These are phyloP conservation scores for Ceyx cyanopectus DNA, from an alignment of 2,113 vertebrate species.

Conservation along the genomic window DNA sequence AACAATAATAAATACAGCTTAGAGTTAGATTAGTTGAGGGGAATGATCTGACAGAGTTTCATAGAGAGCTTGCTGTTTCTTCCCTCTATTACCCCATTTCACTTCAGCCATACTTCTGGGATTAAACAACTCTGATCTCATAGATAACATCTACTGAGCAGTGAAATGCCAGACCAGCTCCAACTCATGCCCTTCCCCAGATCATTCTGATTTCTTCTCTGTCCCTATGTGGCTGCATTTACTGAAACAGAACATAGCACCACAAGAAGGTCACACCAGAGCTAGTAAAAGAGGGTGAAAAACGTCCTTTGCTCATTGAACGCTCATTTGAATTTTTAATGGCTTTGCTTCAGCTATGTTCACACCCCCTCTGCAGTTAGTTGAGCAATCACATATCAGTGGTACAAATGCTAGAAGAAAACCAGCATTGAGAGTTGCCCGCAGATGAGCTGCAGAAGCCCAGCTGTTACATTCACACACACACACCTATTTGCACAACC, in stretches of 20 bases:
- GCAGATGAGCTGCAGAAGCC: not conserved
- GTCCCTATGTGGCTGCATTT: not conserved
- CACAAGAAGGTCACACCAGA: conserved; percentile 48
- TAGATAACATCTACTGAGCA: not conserved
- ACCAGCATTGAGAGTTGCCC: not conserved
- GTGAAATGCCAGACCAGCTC: not conserved
- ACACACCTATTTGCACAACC: conserved; percentile 17
- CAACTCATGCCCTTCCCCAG: not conserved
- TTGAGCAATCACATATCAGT: fast-evolving
- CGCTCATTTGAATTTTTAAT: conserved; percentile 67
- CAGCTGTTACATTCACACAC: not conserved
- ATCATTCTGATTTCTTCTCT: not conserved
- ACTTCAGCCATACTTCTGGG: not conserved
- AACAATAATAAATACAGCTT: not conserved
- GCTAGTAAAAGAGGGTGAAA: conserved; percentile 11
- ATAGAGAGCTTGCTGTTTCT: not conserved
- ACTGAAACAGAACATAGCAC: conserved; percentile 40
- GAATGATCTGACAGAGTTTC: not conserved
- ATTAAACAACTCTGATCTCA: not conserved
- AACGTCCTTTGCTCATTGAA: conserved; percentile 54
- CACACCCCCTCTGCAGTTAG: not conserved
- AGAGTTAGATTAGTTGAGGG: not conserved
- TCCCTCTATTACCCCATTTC: not conserved
- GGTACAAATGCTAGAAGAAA: not conserved
- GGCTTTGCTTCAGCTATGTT: conserved; percentile 9